phyloP scores from a whole-genome alignment of 2,797 vertebrate species.

The Nannoperca obscura region DNA sequence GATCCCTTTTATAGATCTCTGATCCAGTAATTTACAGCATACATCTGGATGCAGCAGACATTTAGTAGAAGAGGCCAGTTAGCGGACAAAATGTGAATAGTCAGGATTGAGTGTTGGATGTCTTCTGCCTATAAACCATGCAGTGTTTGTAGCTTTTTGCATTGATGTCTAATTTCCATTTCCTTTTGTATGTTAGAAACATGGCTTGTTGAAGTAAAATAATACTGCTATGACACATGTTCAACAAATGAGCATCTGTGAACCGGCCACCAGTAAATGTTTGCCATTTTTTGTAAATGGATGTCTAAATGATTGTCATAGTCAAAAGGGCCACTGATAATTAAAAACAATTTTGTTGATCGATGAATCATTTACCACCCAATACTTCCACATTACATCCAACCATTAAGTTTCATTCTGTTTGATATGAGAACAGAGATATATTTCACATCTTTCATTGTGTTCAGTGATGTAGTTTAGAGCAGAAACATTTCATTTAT shows the following conservation, averaged over 20 bases:
- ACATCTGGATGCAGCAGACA: neutral
- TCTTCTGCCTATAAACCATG: neutral
- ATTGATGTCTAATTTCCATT: neutral
- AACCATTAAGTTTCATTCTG: neutral
- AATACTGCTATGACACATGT: neutral
- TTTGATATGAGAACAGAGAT: neutral
- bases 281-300: neutral
- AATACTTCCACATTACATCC: neutral
- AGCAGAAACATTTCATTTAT: too few species aligned
- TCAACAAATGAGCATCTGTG: neutral
- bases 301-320: neutral
- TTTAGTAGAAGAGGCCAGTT: conserved; percentile 21
- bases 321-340: neutral
- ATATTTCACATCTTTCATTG: too few species aligned
- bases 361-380: neutral
- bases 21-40: neutral
- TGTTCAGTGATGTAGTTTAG: too few species aligned
- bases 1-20: conserved; percentile 28
- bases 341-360: neutral
- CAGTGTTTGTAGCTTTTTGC: neutral
- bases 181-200: neutral
- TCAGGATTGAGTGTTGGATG: neutral
- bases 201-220: neutral
- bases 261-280: neutral
- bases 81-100: conserved; percentile 6